Evolutionary conservation across 2,797 vertebrate genomes (phyloP).

Genomic region (Thripadectes ignobilis): DNA sequence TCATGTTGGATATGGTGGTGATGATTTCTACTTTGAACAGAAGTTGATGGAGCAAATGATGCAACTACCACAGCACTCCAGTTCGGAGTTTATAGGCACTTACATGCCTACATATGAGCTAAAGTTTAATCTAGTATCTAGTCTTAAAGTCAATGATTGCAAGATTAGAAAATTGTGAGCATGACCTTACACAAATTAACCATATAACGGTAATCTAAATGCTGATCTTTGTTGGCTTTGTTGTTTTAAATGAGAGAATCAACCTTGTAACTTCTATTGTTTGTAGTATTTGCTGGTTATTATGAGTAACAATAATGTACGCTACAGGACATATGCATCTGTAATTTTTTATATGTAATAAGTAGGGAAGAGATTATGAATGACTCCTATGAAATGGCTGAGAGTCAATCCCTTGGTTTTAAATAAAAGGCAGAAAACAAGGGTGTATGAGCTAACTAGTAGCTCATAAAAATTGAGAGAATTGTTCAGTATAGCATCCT

Average conservation of each 20-base stretch:
- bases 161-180: background rate
- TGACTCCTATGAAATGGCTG: constrained; percentile 33
- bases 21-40: background rate
- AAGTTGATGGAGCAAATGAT: background rate
- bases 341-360: constrained; percentile 21
- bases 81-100: background rate
- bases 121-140: background rate
- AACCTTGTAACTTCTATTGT: background rate
- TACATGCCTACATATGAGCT: background rate
- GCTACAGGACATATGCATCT: background rate
- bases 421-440: constrained; percentile 24
- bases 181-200: background rate
- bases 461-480: background rate
- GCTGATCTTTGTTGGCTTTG: background rate
- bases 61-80: background rate
- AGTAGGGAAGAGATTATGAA: constrained; percentile 5
- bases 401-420: constrained; percentile 13
- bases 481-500: background rate
- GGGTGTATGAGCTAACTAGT: background rate
- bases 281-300: background rate
- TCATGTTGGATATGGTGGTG: background rate
- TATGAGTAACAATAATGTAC: background rate
- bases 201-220: background rate
- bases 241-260: background rate
- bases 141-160: background rate